A percentile compares a stretch with the other conserved stretches of the same genome.
Evolutionary conservation across 2,888 invertebrate genomes (phyloP).

Genomic region (Criorhina ranunculi): DNA sequence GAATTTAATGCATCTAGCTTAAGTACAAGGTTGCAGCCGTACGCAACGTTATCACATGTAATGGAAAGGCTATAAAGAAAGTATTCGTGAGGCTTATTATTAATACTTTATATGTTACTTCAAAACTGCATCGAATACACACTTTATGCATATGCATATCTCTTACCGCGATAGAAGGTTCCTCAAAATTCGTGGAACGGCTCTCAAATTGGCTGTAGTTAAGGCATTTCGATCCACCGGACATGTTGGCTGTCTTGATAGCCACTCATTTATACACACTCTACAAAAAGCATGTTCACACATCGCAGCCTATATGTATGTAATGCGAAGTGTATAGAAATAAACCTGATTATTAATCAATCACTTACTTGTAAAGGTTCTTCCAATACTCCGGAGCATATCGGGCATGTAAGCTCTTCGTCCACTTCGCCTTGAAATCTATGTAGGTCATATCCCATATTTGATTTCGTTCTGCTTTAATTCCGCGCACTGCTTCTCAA

Average conservation of each 20-base stretch:
- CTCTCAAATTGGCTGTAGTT: constrained; percentile 94
- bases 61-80: constrained; percentile 90
- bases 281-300: constrained; percentile 99
- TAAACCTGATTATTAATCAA: constrained; percentile 7
- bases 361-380: constrained; percentile 94
- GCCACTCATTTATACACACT: constrained; percentile 97
- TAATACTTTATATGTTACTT: not conserved
- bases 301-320: constrained; percentile 90
- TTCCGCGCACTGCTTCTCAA: constrained; percentile 34
- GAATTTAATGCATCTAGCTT: constrained; percentile 94
- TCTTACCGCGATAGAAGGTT: constrained; percentile 93
- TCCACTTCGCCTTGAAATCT: constrained; percentile 98
- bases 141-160: too few relatives aligned
- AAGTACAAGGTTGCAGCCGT: constrained; percentile 93
- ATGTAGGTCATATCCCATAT: constrained; percentile 97
- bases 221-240: constrained; percentile 97
- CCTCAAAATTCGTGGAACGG: constrained; percentile 96
- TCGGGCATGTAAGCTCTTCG: constrained; percentile 98
- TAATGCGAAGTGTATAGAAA: not conserved
- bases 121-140: not conserved
- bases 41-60: constrained; percentile 94
- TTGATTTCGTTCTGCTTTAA: constrained; percentile 23
- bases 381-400: constrained; percentile 97
- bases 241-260: constrained; percentile 96
- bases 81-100: not conserved